Base-by-base conservation (phyloP, 1,140 invertebrate genomes). In the Cotesia chilonis region DNA sequence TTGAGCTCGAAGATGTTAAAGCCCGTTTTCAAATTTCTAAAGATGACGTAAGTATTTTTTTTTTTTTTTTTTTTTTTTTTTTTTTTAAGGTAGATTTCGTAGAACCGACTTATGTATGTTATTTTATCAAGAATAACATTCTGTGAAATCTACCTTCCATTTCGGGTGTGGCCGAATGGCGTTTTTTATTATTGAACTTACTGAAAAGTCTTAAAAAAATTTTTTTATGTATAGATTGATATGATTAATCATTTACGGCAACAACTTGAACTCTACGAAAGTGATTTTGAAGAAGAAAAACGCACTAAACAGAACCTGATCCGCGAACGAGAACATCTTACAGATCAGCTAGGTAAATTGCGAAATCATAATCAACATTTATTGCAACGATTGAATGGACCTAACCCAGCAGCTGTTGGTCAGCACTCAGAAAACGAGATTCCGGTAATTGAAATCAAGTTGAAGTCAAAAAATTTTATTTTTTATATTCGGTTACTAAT, bases 271-370 rank as follows among this genome's bases (percentile, higher is more conserved):
- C 1, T 64, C 10, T 70, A 41, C 4, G 51, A 72, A 14, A 59
- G 2, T 51, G 69, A 72, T 20, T 70, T 61, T 17, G 52, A 61
- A 36, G 71, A 75, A 20, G 68, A 72, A 59, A 65, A 55, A 37
- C 52, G 41, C 14, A 14, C 61, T 41, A 35, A 63, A 61, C 17
- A 70, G 20, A 1, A 57, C 12, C 12, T 67, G n/a, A 37, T 69
- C 37, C 17, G 12, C n/a, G 68, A 66, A 28, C 14, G 74, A 67
- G 55, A 72, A 54, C 1, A 57, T 7, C 37, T 70, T 6, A 70
- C 68, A 20, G 51, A 17, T 51, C 38, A 68, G 28, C 37, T 72
- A 20, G 64, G 14, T 10, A 72, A 47, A 52, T 10, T 68, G 2
- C 28, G 65, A 14, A 41, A 68, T 47, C 55, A 72, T 20, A 72